These are phyloP conservation scores for Phalloptychus januarius DNA, from an alignment of 2,797 vertebrate genomes.

Conservation along the genomic window DNA sequence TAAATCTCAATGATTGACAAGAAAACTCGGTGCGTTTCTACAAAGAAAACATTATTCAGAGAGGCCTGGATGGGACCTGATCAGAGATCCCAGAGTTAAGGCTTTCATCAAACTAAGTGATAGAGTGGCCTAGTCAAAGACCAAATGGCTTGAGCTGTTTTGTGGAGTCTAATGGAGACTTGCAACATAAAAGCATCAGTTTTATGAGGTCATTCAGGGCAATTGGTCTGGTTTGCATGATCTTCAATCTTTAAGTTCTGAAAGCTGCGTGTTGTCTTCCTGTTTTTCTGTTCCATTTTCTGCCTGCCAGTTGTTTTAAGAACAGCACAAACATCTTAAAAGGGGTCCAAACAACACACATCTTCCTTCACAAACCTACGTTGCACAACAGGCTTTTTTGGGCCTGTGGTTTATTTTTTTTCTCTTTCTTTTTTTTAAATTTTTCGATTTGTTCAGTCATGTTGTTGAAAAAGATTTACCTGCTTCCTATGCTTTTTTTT, in stretches of 20 bases:
- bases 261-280: constrained; percentile 13
- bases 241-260: not conserved
- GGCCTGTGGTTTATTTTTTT: not conserved
- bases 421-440: constrained; percentile 8
- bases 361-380: constrained; percentile 16
- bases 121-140: not conserved
- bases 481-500: constrained; percentile 19
- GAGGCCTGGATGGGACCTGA: not conserved
- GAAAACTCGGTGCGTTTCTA: too few relatives aligned
- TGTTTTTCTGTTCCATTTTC: constrained; percentile 17
- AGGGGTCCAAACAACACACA: constrained; percentile 10
- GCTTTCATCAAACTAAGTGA: not conserved
- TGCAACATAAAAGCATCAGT: not conserved
- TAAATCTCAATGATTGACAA: too few relatives aligned
- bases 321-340: not conserved
- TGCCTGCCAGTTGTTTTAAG: not conserved
- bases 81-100: not conserved
- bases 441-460: constrained; percentile 38
- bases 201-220: not conserved
- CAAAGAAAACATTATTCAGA: not conserved
- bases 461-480: constrained; percentile 35
- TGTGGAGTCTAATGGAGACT: not conserved
- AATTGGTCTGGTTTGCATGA: constrained; percentile 24
- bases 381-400: constrained; percentile 23
- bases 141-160: not conserved